Evolutionary conservation across 2,797 vertebrate genomes (phyloP), one percentile per base, ranked within the genome.

Genomic region (Enteromius argenteus): DNA sequence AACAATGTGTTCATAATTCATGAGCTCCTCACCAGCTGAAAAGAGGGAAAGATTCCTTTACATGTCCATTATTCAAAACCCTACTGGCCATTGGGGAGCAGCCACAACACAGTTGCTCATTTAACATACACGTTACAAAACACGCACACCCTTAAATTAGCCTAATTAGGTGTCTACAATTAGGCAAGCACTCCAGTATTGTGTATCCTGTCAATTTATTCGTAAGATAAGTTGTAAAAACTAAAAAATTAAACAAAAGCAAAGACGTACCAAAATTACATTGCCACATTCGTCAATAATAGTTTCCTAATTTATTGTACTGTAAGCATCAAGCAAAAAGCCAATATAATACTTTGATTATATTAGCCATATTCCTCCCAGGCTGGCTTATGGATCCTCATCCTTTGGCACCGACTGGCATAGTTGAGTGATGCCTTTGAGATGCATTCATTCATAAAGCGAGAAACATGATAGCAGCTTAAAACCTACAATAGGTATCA

Each of bases 1-100:
- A 91, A 92, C 92, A 87, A 58, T 49, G 60, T 79, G 62, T 97
- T 77, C 95, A 96, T 96, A 93, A 96, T 96, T 96, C 77, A 97
- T 86, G 75, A 83, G 51, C 85, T 89, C 60, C 91, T 94, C 89
- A 93, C 88, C 85, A 56, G 64, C 87, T 91, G 82, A 89, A 85
- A 92, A 93, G 92, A 90, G 88, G 91, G 91, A 92, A 93, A 94
- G 94, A 94, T 94, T 95, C 93, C 88, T 91, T 89, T 88, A 90
- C 90, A 87, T 89, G 84, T 91, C 85, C 89, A 94, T 93, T 93
- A 93, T 93, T 92, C 88, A 94, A 90, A 90, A 91, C 82, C 82
- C 39, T 30, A 19, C 75, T 62, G 67, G 78, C 62, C 68, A 81
- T 19, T 39, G 39, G 72, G 66, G 19, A 49, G 51, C 51, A 71